A percentile compares a stretch with the other conserved stretches of the same genome.
phyloP scores from a whole-genome alignment of 1,140 invertebrate genomes.

The Triops cancriformis region DNA sequence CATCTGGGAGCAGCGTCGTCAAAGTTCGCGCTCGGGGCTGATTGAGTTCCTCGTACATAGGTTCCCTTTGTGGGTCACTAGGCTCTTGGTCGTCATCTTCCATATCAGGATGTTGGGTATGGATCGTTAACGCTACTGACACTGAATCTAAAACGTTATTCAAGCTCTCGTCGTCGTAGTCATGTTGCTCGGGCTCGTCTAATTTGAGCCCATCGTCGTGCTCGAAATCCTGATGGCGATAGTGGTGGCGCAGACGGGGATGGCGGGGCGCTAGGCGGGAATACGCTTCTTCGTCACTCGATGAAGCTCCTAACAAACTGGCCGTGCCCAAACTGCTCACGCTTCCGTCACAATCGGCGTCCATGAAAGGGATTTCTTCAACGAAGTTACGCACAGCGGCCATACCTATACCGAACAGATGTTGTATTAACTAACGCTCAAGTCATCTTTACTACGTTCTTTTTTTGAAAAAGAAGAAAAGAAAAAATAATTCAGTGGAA shows the following conservation, averaged over 20 bases:
- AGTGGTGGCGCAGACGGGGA: not conserved
- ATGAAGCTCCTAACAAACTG: constrained; percentile 22
- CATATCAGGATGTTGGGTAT: not conserved
- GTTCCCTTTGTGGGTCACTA: not conserved
- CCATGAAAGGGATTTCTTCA: constrained; percentile 27
- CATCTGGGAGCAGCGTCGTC: not conserved
- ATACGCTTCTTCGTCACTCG: constrained; percentile 16
- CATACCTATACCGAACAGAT: not conserved
- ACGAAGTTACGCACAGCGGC: constrained; percentile 14
- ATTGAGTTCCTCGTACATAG: not conserved
- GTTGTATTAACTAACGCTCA: not conserved
- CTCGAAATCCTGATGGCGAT: constrained; percentile 2
- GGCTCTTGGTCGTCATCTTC: not conserved
- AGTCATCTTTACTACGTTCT: too few relatives aligned
- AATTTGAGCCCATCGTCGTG: not conserved
- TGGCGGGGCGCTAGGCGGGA: not conserved
- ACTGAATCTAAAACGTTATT: constrained; percentile 26
- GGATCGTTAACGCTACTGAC: constrained; percentile 16
- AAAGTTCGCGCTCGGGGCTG: not conserved
- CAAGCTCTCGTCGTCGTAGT: constrained; percentile 22
- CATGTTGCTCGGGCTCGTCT: constrained; percentile 1
- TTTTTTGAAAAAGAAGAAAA: too few relatives aligned
- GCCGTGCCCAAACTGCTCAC: constrained; percentile 20
- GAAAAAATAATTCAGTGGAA: too few relatives aligned
- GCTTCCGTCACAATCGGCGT: constrained; percentile 24